Evolutionary conservation across 2,888 invertebrate genomes (phyloP).

Genomic region (Tetranychus piercei): DNA sequence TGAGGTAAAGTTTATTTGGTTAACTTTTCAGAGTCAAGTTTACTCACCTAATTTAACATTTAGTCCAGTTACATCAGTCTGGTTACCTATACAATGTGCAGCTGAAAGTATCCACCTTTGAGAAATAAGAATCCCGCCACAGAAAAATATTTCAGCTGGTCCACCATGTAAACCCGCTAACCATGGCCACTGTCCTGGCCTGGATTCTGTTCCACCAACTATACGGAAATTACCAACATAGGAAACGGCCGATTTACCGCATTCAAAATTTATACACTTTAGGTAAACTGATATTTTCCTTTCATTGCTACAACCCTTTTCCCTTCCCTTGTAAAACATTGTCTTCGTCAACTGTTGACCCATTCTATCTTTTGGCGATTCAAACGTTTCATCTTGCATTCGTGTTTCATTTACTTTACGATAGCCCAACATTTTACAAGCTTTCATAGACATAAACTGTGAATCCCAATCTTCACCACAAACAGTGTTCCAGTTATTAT

Average conservation of each 20-base stretch:
- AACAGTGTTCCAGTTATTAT: slow-evolving; percentile 25
- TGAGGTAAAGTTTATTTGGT: neutral
- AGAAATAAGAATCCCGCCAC: slow-evolving; percentile 27
- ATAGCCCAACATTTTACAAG: slow-evolving; percentile 26
- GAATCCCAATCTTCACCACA: slow-evolving; percentile 27
- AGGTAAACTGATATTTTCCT: slow-evolving; percentile 26
- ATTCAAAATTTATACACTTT: slow-evolving; percentile 25
- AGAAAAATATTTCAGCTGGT: slow-evolving; percentile 28
- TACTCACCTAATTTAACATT: slow-evolving; percentile 23
- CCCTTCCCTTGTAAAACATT: slow-evolving; percentile 15
- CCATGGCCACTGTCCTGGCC: slow-evolving; percentile 33
- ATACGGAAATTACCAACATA: slow-evolving; percentile 28
- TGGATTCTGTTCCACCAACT: slow-evolving; percentile 31
- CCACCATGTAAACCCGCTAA: slow-evolving; percentile 32
- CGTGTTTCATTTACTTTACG: slow-evolving; percentile 22
- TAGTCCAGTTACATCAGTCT: slow-evolving; percentile 26
- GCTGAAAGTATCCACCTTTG: slow-evolving; percentile 28
- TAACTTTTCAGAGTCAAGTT: neutral
- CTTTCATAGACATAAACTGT: slow-evolving; percentile 22
- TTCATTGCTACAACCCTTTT: slow-evolving; percentile 13
- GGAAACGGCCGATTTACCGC: slow-evolving; percentile 22
- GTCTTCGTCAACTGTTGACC: slow-evolving; percentile 8
- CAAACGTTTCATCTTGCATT: slow-evolving; percentile 19
- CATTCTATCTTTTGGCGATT: neutral
- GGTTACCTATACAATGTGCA: slow-evolving; percentile 28